These are phyloP conservation scores for Eugnorisma glareosa DNA, from an alignment of 2,888 invertebrate species.

Conservation along the genomic window DNA sequence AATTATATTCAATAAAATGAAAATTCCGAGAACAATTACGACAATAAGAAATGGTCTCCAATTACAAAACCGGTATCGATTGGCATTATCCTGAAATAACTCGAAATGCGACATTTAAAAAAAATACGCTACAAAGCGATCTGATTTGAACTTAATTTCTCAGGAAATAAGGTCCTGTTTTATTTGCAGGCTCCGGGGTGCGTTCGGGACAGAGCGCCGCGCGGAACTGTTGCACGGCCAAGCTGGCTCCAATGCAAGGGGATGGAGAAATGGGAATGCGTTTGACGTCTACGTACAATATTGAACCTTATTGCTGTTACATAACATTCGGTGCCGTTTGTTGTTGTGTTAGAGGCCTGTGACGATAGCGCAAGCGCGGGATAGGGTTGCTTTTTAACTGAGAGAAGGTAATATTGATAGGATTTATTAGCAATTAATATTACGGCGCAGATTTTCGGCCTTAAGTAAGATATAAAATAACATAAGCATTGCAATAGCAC, in stretches of 20 bases:
- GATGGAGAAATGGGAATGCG: conserved; percentile 18
- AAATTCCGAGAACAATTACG: fast-evolving
- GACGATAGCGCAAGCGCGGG: conserved; percentile 43
- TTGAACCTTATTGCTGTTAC: conserved; percentile 16
- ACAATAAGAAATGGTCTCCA: neutral
- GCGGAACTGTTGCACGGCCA: conserved; percentile 42
- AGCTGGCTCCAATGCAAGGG: conserved; percentile 21
- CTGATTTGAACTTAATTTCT: conserved; percentile 2
- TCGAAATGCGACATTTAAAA: conserved; percentile 19
- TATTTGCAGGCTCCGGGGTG: neutral
- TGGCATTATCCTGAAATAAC: neutral
- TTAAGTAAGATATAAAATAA: neutral
- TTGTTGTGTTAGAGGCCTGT: conserved; percentile 23
- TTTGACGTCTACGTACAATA: neutral
- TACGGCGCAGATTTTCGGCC: neutral
- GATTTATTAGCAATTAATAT: neutral
- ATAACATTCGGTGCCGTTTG: conserved; percentile 11
- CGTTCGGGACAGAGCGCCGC: neutral
- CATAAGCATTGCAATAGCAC: neutral
- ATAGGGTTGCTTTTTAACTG: too few species aligned
- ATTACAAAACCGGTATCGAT: neutral
- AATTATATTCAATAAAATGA: neutral
- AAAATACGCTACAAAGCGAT: neutral
- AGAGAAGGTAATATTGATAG: neutral
- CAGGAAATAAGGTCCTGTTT: neutral